Evolutionary conservation across 2,113 vertebrate species (phyloP), one percentile per base, ranked within the genome.

Genomic region (Eulemur rufifrons): DNA sequence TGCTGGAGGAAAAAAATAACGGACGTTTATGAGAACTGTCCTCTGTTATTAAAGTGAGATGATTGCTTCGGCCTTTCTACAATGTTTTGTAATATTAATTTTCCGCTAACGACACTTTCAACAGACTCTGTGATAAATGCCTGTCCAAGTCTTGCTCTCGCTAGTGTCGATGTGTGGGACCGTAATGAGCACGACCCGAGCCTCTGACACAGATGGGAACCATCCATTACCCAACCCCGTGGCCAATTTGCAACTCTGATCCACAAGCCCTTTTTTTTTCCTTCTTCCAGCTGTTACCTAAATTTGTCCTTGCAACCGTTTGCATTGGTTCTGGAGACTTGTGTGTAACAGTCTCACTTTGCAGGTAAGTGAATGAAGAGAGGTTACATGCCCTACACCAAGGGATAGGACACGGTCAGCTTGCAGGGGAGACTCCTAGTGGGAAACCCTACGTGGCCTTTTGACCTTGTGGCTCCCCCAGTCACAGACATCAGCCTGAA

Each of bases 51-150:
- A 96, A 89, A 97, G 94, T 68, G 66, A 96, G 0, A 10, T 86
- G 92, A 97, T 95, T 97, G 81, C 95, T 92, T 96, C 73, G 25
- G 42, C 21, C 78, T 96, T 92, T 88, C 94, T 93, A 93, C 97
- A 97, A 89, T 93, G 92, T 74, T 95, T 59, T 76, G 91, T 71
- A 97, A 96, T 97, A 97, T 97, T 98, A 82, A 98, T 98, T 98
- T 98, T 96, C 98, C 97, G 97, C 96, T 97, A 98, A 96, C 95
- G 97, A 66, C 45, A 92, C 97, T 97, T 97, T 97, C 97, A 98
- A 98, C 97, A 92, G 61, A 92, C 82, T 92, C 1, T 73, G 27
- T 94, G 80, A 85, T 96, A 32, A 69, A 96, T 96, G 61, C 47
- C 77, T 91, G 50, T 69, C 95, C 95, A 91, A 45, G 76, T 56